Evolutionary conservation across 2,113 vertebrate genomes (phyloP).

Genomic region (Sminthopsis crassicaudata): DNA sequence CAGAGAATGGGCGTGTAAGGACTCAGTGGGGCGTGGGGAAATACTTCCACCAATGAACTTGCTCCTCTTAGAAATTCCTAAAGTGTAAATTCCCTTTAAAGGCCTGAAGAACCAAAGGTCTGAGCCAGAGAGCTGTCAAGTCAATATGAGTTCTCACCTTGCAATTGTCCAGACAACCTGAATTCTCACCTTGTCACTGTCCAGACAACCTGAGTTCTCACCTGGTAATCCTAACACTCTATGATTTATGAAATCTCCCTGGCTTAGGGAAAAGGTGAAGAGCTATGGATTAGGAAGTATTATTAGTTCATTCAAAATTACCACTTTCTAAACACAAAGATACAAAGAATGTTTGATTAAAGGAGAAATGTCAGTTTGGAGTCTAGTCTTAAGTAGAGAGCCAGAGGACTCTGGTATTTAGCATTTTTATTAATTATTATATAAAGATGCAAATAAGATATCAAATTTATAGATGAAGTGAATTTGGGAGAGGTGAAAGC

Average conservation of each 20-base stretch:
- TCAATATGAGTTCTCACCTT: too few relatives aligned
- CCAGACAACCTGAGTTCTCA: too few relatives aligned
- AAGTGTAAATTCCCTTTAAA: too few relatives aligned
- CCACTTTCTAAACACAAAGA: not conserved
- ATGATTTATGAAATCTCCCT: not conserved
- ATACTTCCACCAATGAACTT: too few relatives aligned
- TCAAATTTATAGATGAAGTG: not conserved
- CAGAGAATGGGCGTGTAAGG: too few relatives aligned
- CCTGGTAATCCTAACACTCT: too few relatives aligned
- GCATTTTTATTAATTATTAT: not conserved
- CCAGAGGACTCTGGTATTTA: not conserved
- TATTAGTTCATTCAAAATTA: not conserved
- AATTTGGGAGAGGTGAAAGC: not conserved
- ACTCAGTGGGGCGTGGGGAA: too few relatives aligned
- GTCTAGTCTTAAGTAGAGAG: not conserved
- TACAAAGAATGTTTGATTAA: not conserved
- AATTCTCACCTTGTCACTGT: too few relatives aligned
- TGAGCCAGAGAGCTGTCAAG: too few relatives aligned
- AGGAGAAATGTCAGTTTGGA: not conserved
- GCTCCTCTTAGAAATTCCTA: too few relatives aligned
- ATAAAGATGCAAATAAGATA: not conserved
- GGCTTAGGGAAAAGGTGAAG: not conserved
- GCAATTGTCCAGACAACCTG: too few relatives aligned
- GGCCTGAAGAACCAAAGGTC: too few relatives aligned
- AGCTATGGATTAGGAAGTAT: not conserved